Conservation (phyloP, 2,113 vertebrate species). For the Collichthys lucidus region DNA sequence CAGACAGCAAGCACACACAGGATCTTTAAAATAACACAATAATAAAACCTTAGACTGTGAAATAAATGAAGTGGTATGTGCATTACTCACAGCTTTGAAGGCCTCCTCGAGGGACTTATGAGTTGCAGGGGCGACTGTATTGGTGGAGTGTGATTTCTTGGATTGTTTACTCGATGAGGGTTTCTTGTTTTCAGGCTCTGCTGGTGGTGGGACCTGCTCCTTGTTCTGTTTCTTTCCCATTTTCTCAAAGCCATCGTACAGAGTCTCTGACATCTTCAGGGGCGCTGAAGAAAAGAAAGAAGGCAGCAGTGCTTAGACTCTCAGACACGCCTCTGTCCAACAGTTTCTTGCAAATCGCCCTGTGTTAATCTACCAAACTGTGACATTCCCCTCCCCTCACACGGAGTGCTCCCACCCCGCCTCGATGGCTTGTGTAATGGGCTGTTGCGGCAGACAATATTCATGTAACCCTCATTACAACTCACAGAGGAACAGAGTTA, state of each 20-base stretch:
- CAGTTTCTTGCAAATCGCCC: not conserved
- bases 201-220: constrained; percentile 91
- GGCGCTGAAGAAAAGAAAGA: constrained; percentile 75
- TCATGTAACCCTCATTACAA: constrained; percentile 24
- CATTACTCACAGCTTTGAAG: constrained; percentile 89
- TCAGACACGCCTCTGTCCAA: not conserved
- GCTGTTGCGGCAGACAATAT: constrained; percentile 21
- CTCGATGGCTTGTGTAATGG: constrained; percentile 45
- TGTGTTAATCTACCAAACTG: constrained; percentile 15
- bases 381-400: constrained; percentile 10
- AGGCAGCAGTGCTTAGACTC: constrained; percentile 3
- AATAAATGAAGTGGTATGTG: not conserved
- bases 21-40: not conserved
- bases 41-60: not conserved
- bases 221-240: constrained; percentile 90
- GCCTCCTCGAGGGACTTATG: constrained; percentile 91
- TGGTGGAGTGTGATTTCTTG: constrained; percentile 76
- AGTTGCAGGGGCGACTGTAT: constrained; percentile 31
- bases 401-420: constrained; percentile 21
- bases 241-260: constrained; percentile 90
- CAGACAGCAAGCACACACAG: not conserved
- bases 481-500: constrained; percentile 36
- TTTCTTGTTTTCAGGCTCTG: constrained; percentile 82
- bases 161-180: constrained; percentile 65
- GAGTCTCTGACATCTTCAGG: constrained; percentile 84